A percentile compares a stretch with the other conserved stretches of the same genome.
These are phyloP conservation scores for Drosophila pallidifrons DNA, from an alignment of 1,140 invertebrate genomes.

Conservation along the genomic window DNA sequence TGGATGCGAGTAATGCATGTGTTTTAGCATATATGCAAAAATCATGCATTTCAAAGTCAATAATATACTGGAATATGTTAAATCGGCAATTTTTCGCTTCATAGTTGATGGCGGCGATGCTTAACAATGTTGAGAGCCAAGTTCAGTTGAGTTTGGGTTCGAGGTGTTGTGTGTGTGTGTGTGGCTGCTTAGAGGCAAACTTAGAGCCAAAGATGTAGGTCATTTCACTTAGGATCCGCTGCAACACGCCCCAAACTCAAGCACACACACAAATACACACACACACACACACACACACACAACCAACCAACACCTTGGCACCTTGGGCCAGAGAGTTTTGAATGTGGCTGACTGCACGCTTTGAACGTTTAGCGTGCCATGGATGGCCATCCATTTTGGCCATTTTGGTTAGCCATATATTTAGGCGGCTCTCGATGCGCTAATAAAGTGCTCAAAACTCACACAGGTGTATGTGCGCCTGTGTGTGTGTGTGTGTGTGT, in stretches of 20 bases:
- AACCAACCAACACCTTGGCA: neutral
- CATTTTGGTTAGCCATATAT: constrained; percentile 53
- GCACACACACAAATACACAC: constrained; percentile 11
- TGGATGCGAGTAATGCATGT: neutral
- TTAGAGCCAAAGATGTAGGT: constrained; percentile 26
- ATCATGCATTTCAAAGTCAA: neutral
- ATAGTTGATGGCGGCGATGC: neutral
- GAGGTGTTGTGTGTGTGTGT: neutral
- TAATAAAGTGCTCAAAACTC: constrained; percentile 58
- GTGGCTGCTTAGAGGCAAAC: constrained; percentile 12
- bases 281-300: too few species aligned
- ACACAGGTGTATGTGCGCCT: constrained; percentile 5
- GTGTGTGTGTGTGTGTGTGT: constrained; percentile 3
- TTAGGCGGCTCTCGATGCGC: constrained; percentile 50
- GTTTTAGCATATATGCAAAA: neutral
- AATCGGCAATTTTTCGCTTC: neutral
- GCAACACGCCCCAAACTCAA: constrained; percentile 31
- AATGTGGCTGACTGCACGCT: constrained; percentile 34
- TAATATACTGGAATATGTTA: constrained; percentile 17
- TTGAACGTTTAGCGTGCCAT: constrained; percentile 33
- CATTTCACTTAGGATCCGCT: constrained; percentile 31
- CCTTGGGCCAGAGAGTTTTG: constrained; percentile 14
- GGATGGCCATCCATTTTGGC: constrained; percentile 47
- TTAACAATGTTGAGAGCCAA: neutral
- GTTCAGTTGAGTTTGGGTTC: neutral